A percentile compares a stretch with the other conserved stretches of the same genome.
Conservation (phyloP, 2,113 vertebrate genomes). For the Vulpes vulpes region DNA sequence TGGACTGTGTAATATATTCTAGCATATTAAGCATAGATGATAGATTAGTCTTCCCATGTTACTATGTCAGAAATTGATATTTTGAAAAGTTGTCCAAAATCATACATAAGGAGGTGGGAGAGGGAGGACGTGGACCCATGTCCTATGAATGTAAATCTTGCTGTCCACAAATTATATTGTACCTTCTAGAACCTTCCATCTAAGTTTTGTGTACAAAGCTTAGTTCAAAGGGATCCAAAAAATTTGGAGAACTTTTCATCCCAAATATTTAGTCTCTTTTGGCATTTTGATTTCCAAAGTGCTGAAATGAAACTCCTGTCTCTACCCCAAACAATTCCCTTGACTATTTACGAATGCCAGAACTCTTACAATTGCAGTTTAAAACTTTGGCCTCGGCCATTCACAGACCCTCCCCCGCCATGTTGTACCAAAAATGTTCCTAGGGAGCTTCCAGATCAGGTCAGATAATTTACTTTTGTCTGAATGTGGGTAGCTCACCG, state of each 20-base stretch:
- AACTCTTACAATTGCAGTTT: background rate
- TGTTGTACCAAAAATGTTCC: background rate
- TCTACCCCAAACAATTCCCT: background rate
- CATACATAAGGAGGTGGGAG: background rate
- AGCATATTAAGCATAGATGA: background rate
- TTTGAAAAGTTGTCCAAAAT: background rate
- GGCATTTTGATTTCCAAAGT: background rate
- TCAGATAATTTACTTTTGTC: background rate
- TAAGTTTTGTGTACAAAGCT: background rate
- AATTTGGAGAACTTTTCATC: background rate
- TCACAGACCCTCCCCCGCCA: background rate
- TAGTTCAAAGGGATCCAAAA: background rate
- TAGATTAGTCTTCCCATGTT: fast-evolving
- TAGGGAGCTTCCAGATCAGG: background rate
- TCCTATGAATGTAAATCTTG: background rate
- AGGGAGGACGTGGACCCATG: background rate
- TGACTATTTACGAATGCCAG: background rate
- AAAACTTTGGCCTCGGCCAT: background rate
- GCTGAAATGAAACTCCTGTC: background rate
- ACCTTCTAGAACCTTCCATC: background rate
- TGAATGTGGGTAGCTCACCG: background rate
- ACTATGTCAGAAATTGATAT: background rate
- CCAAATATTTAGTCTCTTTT: background rate
- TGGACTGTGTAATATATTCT: too few relatives aligned
- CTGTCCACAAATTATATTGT: background rate